Conservation (phyloP, 2,797 vertebrate species). For the Poecilia wingei region DNA sequence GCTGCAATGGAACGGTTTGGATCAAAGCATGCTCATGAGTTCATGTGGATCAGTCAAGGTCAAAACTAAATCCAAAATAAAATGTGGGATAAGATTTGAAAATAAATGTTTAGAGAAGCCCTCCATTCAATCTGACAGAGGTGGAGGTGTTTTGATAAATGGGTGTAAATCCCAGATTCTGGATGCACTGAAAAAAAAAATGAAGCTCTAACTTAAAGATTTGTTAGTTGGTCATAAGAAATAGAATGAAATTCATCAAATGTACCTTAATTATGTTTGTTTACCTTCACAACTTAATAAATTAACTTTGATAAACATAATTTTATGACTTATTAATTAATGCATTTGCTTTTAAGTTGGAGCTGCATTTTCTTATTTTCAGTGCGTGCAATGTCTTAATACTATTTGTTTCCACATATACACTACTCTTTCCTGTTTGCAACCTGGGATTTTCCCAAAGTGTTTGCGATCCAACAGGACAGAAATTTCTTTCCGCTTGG, state of each 20-base stretch:
- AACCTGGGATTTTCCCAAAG: neutral
- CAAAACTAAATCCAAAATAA: neutral
- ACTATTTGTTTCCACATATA: neutral
- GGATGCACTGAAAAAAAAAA: neutral
- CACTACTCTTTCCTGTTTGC: neutral
- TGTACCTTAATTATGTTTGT: too few relatives aligned
- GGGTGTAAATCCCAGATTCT: neutral
- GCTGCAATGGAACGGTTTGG: neutral
- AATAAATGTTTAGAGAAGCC: neutral
- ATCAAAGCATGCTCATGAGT: neutral
- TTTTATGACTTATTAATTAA: too few relatives aligned
- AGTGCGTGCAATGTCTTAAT: neutral
- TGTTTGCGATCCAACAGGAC: neutral
- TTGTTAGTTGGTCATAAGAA: too few relatives aligned
- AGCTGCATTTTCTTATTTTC: too few relatives aligned
- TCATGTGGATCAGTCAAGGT: neutral
- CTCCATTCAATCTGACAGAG: neutral
- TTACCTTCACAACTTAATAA: too few relatives aligned
- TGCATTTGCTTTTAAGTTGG: too few relatives aligned
- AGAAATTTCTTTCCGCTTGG: neutral
- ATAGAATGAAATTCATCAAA: too few relatives aligned
- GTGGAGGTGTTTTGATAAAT: neutral
- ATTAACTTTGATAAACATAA: too few relatives aligned
- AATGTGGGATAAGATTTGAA: neutral
- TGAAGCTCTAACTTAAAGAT: too few relatives aligned